These are phyloP conservation scores for Spondyliosoma cantharus DNA, from an alignment of 2,797 vertebrate species.

Conservation along the genomic window DNA sequence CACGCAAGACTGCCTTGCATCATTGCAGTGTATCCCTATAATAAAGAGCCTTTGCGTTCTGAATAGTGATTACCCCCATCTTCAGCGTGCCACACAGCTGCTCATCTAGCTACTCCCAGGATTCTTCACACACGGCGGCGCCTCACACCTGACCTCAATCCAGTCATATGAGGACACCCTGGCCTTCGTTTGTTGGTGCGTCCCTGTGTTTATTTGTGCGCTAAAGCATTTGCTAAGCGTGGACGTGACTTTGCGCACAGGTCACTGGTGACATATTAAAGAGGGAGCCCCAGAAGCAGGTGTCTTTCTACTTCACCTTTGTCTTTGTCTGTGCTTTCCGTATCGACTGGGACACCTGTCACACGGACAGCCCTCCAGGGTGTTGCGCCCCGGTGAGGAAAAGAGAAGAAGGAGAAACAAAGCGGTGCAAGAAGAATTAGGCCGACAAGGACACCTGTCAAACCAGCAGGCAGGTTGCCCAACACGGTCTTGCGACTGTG, in stretches of 20 bases:
- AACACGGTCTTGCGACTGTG: slow-evolving; percentile 54
- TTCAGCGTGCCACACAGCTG: slow-evolving; percentile 46
- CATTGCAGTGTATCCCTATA: slow-evolving; percentile 81
- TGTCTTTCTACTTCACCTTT: slow-evolving; percentile 66
- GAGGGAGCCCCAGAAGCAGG: slow-evolving; percentile 44
- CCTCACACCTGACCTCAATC: slow-evolving; percentile 53
- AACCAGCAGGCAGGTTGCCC: slow-evolving; percentile 63
- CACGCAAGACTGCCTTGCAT: slow-evolving; percentile 82
- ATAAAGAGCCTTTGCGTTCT: slow-evolving; percentile 79
- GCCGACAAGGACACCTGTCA: slow-evolving; percentile 82
- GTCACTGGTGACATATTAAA: slow-evolving; percentile 40
- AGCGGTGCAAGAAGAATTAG: slow-evolving; percentile 56
- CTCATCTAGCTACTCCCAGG: slow-evolving; percentile 48
- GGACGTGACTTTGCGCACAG: slow-evolving; percentile 20
- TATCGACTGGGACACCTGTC: slow-evolving; percentile 67
- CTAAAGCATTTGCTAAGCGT: slow-evolving; percentile 15
- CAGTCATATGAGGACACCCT: slow-evolving; percentile 44
- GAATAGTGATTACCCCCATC: slow-evolving; percentile 81
- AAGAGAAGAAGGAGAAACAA: slow-evolving; percentile 52
- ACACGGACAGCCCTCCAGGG: slow-evolving; percentile 62
- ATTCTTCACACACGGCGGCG: slow-evolving; percentile 35
- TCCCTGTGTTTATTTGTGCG: slow-evolving; percentile 23
- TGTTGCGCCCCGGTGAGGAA: slow-evolving; percentile 43
- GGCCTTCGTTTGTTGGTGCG: slow-evolving; percentile 9
- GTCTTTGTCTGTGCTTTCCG: slow-evolving; percentile 43